Evolutionary conservation across 1,140 invertebrate species (phyloP).

Genomic region (Dendrolimus punctatus): DNA sequence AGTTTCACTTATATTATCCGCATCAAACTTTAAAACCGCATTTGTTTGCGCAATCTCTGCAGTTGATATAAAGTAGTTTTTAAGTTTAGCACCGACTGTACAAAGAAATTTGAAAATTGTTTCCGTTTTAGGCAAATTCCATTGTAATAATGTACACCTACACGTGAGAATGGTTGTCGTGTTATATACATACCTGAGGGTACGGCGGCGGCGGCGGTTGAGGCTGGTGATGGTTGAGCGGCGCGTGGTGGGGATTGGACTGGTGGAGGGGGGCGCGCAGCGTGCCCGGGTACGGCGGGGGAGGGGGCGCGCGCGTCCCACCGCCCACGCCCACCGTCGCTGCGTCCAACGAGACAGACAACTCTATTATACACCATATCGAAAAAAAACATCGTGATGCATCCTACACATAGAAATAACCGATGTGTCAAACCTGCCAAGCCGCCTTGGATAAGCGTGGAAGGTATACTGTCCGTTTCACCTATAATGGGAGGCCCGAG

Average conservation of each 20-base stretch:
- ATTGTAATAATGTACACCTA: background rate
- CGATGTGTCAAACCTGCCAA: no score
- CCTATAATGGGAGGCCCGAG: no score
- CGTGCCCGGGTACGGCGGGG: slow-evolving; percentile 74
- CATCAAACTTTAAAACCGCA: no score
- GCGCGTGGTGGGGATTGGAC: slow-evolving; percentile 43
- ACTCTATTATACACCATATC: slow-evolving; percentile 5
- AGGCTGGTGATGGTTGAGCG: slow-evolving; percentile 74
- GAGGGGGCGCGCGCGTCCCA: slow-evolving; percentile 70
- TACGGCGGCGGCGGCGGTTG: slow-evolving; percentile 76
- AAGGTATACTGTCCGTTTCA: no score
- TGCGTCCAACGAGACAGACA: slow-evolving; percentile 22
- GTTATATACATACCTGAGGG: slow-evolving; percentile 56
- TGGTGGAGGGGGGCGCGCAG: slow-evolving; percentile 39
- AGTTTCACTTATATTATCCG: no score
- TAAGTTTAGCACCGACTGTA: no score
- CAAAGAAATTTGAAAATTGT: no score
- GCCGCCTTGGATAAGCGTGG: no score
- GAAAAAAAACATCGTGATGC: background rate
- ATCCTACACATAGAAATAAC: no score
- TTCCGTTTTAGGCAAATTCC: no score
- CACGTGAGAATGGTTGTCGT: background rate
- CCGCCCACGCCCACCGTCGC: slow-evolving; percentile 37
- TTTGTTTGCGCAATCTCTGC: no score
- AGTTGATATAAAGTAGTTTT: no score